Conservation (phyloP, 2,113 vertebrate genomes). For the Furnarius figulus region DNA sequence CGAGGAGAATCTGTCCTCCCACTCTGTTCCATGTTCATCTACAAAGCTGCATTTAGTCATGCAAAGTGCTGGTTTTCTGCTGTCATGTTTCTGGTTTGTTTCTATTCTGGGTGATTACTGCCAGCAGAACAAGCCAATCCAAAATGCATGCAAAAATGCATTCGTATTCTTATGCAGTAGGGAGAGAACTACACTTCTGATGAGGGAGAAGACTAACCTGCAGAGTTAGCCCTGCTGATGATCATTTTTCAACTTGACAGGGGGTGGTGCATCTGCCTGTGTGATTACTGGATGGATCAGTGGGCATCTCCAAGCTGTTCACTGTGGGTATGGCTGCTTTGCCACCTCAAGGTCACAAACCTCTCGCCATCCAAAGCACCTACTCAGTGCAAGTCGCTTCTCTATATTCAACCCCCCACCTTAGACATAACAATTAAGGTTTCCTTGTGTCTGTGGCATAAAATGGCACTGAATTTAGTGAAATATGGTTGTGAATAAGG, state of each 20-base stretch:
- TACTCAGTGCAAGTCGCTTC: fast-evolving
- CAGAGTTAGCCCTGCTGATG: background rate
- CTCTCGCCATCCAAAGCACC: background rate
- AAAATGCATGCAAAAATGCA: background rate
- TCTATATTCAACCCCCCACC: background rate
- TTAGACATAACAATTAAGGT: background rate
- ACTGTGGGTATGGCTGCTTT: background rate
- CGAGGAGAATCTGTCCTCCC: background rate
- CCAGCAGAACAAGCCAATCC: background rate
- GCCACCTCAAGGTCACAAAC: background rate
- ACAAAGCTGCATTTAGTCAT: background rate
- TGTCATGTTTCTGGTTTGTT: background rate
- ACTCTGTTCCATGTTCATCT: background rate
- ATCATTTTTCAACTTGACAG: background rate
- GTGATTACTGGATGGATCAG: background rate
- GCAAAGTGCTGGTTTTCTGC: background rate
- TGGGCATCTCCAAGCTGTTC: background rate
- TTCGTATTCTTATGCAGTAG: background rate
- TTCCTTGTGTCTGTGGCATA: background rate
- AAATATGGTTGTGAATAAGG: slow-evolving; percentile 15
- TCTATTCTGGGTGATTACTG: background rate
- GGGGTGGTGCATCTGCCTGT: background rate
- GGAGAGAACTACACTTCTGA: background rate
- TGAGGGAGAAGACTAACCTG: background rate
- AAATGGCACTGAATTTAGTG: slow-evolving; percentile 8